Percentiles rank a stretch among this genome's conserved stretches.
Evolutionary conservation across 2,797 vertebrate species (phyloP).

Genomic region (Pangasius djambal): DNA sequence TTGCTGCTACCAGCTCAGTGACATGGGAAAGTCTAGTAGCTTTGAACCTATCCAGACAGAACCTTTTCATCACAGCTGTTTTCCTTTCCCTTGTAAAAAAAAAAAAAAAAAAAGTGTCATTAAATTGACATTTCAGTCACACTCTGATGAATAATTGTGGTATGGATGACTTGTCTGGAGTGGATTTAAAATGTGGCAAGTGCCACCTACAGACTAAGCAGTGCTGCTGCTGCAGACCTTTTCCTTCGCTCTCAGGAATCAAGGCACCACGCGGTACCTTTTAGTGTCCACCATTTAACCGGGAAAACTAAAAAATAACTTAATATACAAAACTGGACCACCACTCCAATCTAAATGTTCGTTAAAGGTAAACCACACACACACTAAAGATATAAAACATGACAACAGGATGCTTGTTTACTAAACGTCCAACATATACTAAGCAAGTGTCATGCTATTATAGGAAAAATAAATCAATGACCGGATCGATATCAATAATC

Average conservation of each 20-base stretch:
- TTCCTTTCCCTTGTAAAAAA: neutral
- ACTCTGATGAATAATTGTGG: neutral
- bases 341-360: neutral
- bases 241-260: neutral
- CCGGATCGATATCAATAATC: no score
- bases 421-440: neutral
- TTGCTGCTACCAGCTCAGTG: neutral
- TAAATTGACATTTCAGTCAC: neutral
- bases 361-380: neutral
- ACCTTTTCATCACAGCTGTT: neutral
- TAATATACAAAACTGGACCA: neutral
- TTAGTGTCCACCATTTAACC: neutral
- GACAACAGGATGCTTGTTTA: neutral
- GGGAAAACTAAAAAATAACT: neutral
- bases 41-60: neutral
- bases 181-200: neutral
- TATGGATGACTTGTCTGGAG: no score
- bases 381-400: neutral
- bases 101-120: neutral
- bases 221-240: neutral
- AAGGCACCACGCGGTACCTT: no score
- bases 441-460: neutral
- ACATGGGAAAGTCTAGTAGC: neutral
- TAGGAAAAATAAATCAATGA: neutral
- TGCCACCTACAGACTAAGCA: neutral